Evolutionary conservation across 2,113 vertebrate species (phyloP).

Genomic region (Sialia sialis): DNA sequence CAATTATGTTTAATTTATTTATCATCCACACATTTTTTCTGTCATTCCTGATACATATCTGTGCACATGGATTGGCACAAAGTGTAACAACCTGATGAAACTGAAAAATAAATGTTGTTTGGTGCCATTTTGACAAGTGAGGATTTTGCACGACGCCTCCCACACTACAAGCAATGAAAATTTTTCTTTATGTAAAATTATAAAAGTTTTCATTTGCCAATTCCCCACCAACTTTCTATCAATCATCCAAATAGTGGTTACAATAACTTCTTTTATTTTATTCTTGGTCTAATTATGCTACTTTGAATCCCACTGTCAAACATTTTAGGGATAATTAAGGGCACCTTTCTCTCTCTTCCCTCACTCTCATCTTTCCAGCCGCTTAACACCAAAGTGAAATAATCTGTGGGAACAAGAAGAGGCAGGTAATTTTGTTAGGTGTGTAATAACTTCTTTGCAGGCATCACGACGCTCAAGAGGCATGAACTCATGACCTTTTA

Average conservation of each 20-base stretch:
- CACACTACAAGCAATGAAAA: background rate
- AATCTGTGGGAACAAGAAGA: background rate
- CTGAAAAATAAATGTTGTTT: slow-evolving; percentile 3
- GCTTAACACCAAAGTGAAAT: background rate
- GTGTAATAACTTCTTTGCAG: background rate
- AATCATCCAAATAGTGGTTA: slow-evolving; percentile 39
- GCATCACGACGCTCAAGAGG: background rate
- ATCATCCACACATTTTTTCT: background rate
- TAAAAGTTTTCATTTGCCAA: slow-evolving; percentile 19
- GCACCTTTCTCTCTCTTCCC: background rate
- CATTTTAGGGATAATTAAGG: slow-evolving; percentile 45
- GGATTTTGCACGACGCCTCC: background rate
- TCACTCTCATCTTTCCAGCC: background rate
- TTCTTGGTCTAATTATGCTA: background rate
- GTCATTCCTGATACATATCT: background rate
- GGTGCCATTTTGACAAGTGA: background rate
- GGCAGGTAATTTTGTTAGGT: background rate
- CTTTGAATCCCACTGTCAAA: slow-evolving; percentile 38
- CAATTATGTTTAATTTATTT: slow-evolving; percentile 29
- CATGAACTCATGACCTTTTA: background rate
- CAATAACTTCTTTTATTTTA: background rate
- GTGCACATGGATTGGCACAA: background rate
- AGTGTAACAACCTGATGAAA: background rate
- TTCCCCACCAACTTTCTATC: background rate
- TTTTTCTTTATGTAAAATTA: slow-evolving; percentile 27